A percentile compares a stretch with the other conserved stretches of the same genome.
Conservation (phyloP, 2,113 vertebrate genomes). For the Calonectris borealis region DNA sequence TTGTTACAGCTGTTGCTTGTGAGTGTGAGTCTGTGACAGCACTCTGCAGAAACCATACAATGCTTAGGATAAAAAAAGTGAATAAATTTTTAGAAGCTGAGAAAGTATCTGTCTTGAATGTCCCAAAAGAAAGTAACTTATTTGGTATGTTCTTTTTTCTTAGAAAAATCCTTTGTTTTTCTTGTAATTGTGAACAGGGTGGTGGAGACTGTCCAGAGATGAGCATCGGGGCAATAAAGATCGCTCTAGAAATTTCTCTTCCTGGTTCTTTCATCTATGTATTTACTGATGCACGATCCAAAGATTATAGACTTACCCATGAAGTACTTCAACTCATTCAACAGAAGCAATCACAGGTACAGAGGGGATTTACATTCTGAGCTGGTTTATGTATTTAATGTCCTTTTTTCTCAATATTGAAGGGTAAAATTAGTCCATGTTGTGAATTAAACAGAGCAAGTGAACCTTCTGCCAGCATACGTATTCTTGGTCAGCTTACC, state of each 20-base stretch:
- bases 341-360: conserved; percentile 98
- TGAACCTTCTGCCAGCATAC: not conserved
- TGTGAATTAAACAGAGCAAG: not conserved
- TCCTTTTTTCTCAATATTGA: not conserved
- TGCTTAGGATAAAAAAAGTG: not conserved
- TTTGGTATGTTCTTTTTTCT: not conserved
- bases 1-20: not conserved
- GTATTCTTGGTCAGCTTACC: not conserved
- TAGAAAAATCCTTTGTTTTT: not conserved
- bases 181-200: conserved; percentile 79
- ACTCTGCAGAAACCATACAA: not conserved
- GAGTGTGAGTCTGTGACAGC: not conserved
- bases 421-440: not conserved
- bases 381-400: not conserved
- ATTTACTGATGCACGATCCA: conserved; percentile 96
- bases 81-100: not conserved
- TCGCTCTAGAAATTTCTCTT: conserved; percentile 94
- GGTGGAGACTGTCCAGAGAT: conserved; percentile 99
- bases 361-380: not conserved
- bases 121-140: not conserved
- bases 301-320: conserved; percentile 91
- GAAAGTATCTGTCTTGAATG: not conserved
- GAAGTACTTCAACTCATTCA: conserved; percentile 97
- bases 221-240: conserved; percentile 98
- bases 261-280: conserved; percentile 97